Percentiles rank a stretch among this genome's conserved stretches.
phyloP scores from a whole-genome alignment of 2,113 vertebrate species.

The Lethenteron camtschaticum region DNA sequence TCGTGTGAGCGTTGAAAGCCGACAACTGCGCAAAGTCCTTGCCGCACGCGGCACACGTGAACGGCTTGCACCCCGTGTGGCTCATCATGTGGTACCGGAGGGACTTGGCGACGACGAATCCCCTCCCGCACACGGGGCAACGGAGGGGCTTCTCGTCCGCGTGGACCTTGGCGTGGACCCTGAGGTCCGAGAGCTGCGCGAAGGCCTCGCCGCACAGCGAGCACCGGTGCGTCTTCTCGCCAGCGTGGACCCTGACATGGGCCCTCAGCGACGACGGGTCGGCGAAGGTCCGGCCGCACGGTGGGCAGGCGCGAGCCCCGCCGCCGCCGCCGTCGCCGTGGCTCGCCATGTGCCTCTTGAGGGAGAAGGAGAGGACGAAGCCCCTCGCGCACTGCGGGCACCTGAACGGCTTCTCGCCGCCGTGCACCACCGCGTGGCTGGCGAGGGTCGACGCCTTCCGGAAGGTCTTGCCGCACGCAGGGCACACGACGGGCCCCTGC shows the following conservation, averaged over 20 bases:
- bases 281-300: background rate
- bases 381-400: background rate
- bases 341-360: background rate
- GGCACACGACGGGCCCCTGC: conserved; percentile 11
- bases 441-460: conserved; percentile 8
- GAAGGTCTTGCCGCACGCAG: conserved; percentile 19
- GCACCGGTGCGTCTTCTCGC: conserved; percentile 23
- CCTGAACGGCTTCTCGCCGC: conserved; percentile 5
- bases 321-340: background rate
- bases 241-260: conserved; percentile 3
- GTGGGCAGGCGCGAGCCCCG: background rate
- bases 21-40: background rate
- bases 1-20: background rate
- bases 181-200: conserved; percentile 12
- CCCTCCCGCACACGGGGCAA: background rate
- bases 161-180: conserved; percentile 1
- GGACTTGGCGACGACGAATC: background rate
- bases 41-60: background rate
- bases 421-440: conserved; percentile 5
- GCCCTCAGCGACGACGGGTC: background rate
- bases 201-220: conserved; percentile 11
- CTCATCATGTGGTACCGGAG: background rate
- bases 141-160: background rate
- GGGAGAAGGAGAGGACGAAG: no score
- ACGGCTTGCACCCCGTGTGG: background rate